Evolutionary conservation across 2,113 vertebrate species (phyloP).

Genomic region (Laticauda laticaudata): DNA sequence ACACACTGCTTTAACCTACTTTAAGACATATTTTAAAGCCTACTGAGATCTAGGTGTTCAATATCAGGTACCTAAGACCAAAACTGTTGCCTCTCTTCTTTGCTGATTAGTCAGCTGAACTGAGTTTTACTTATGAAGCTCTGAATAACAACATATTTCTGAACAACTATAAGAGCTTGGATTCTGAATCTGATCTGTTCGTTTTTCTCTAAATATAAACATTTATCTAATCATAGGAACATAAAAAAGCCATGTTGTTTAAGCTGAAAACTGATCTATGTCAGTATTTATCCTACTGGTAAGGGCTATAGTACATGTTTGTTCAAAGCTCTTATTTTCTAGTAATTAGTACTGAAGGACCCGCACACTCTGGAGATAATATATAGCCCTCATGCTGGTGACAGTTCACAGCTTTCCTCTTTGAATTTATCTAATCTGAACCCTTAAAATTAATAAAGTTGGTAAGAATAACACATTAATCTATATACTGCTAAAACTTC

Average conservation of each 20-base stretch:
- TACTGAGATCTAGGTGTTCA: slow-evolving; percentile 5
- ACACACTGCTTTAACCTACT: slow-evolving; percentile 3
- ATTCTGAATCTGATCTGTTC: neutral
- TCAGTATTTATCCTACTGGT: neutral
- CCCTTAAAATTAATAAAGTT: neutral
- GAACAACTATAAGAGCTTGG: neutral
- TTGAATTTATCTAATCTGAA: neutral
- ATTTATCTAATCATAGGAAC: neutral
- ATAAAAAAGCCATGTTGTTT: neutral
- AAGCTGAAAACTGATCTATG: neutral
- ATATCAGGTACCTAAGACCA: neutral
- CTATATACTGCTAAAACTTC: too few relatives aligned
- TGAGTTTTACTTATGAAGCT: neutral
- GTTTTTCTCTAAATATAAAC: neutral
- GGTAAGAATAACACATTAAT: neutral
- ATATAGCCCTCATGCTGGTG: neutral
- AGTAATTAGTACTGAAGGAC: neutral
- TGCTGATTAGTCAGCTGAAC: neutral
- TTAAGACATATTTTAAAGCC: slow-evolving; percentile 13
- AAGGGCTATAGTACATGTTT: neutral
- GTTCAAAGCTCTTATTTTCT: neutral
- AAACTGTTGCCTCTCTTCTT: neutral
- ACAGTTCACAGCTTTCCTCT: neutral
- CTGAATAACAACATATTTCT: neutral
- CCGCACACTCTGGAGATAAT: neutral